Evolutionary conservation across 2,113 vertebrate species (phyloP).

Genomic region (cat (Felis catus)): DNA sequence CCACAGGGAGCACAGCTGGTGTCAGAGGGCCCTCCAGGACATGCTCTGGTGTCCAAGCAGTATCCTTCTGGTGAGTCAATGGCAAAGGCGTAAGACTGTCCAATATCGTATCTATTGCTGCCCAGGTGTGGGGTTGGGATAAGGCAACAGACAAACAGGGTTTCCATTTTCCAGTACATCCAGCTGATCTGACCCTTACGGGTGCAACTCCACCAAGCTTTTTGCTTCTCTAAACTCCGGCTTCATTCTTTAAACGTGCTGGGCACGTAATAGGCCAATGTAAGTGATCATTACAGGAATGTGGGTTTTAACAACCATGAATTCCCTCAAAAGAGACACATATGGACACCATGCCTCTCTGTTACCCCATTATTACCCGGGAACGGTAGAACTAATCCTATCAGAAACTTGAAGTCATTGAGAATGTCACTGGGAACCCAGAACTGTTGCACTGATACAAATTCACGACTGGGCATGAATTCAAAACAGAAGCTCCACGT

Average conservation of each 20-base stretch:
- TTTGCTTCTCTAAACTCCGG: not conserved
- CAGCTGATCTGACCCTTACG: fast-evolving
- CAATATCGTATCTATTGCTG: not conserved
- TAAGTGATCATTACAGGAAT: not conserved
- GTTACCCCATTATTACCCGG: too few relatives aligned
- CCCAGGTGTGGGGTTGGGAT: fast-evolving
- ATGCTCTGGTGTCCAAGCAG: too few relatives aligned
- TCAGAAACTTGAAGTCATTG: not conserved
- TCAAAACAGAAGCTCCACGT: not conserved
- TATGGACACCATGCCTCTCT: fast-evolving
- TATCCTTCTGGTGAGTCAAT: too few relatives aligned
- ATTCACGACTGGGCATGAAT: not conserved
- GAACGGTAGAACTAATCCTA: not conserved
- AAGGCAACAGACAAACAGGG: too few relatives aligned
- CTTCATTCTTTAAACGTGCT: not conserved
- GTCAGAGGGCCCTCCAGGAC: too few relatives aligned
- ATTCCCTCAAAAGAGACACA: not conserved
- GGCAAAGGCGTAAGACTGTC: not conserved
- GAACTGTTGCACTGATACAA: not conserved
- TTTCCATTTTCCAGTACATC: fast-evolving
- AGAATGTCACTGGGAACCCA: not conserved
- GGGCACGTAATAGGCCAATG: not conserved
- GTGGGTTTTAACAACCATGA: not conserved
- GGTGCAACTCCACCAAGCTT: fast-evolving
- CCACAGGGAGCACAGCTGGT: too few relatives aligned